Base-by-base conservation (phyloP, 2,797 vertebrate species). In the Myotis vivesi region DNA sequence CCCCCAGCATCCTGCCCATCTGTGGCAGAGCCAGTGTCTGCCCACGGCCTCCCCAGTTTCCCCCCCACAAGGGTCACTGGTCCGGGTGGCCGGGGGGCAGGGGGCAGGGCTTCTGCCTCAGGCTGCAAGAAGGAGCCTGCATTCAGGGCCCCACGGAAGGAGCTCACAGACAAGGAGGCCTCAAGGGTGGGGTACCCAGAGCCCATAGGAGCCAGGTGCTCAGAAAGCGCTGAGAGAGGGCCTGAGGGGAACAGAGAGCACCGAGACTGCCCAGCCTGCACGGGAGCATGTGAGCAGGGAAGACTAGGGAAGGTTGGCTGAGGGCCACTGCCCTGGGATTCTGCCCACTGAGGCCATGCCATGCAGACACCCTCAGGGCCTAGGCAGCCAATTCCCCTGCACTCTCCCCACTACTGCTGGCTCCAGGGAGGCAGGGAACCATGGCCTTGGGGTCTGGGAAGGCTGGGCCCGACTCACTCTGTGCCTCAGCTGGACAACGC, bases 231-330 rank as follows among this genome's bases (percentile, higher is more conserved):
- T 1, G 53, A 30, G 53, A 36, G 23, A 2, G 38, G 23, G 13
- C 62, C 73, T 12, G 6, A n/a, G n/a, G 15, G 23, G 44, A 36
- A 3, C 23, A n/a, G 69, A 59, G 44, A 62, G 6, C 59, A 3
- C 3, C 3, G 0, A 8, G 69, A 33, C 33, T 0, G 8, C 73
- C 49, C 28, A 2, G 66, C 11, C 1, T 28, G 22, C n/a, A 0
- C 0, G 0, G 6, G n/a, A 5, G 7, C 44, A 22, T 5, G 55
- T 17, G 38, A 6, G 16, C 2, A 1, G 30, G 55, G 23, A 53
- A 4, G 4, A 57, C 10, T 0, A 13, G 3, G 55, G 20, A 25
- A 22, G 8, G 22, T 11, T 3, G 0, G 80, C 30, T 20, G 9
- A 11, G 28, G 30, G 73, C 44, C 72, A 79, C 2, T 5, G 1